Conservation (phyloP, 1,140 invertebrate genomes). For the Sycophaga agraensis region DNA sequence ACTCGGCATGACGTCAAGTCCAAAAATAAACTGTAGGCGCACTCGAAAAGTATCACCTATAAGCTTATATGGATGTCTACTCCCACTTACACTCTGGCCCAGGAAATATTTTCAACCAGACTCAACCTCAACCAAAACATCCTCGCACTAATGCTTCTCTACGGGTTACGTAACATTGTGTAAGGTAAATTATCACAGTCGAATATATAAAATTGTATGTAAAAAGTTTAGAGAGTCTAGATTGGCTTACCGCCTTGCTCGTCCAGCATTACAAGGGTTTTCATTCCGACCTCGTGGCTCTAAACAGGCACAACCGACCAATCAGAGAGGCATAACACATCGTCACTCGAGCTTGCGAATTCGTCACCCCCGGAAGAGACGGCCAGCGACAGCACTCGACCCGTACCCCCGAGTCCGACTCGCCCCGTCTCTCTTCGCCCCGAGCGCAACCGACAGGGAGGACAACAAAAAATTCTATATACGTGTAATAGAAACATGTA, state of each 20-base stretch:
- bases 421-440: neutral
- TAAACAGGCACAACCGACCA: slow-evolving; percentile 67
- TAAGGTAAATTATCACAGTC: slow-evolving; percentile 2
- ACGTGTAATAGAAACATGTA: too few relatives aligned
- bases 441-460: too few relatives aligned
- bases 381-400: neutral
- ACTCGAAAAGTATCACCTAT: too few relatives aligned
- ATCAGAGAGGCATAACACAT: slow-evolving; percentile 53
- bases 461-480: too few relatives aligned
- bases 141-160: slow-evolving; percentile 5
- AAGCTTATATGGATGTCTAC: too few relatives aligned
- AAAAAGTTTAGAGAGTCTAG: too few relatives aligned
- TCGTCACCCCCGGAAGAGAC: neutral
- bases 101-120: too few relatives aligned
- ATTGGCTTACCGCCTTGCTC: slow-evolving; percentile 89
- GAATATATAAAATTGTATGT: too few relatives aligned
- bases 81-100: too few relatives aligned
- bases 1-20: too few relatives aligned
- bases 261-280: slow-evolving; percentile 92
- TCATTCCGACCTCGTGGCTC: slow-evolving; percentile 92
- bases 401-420: neutral
- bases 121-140: slow-evolving; percentile 16
- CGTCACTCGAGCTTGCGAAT: slow-evolving; percentile 31
- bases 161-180: neutral
- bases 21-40: too few relatives aligned